Evolutionary conservation across 2,113 vertebrate species (phyloP).

Genomic region (Colossoma macropomum): DNA sequence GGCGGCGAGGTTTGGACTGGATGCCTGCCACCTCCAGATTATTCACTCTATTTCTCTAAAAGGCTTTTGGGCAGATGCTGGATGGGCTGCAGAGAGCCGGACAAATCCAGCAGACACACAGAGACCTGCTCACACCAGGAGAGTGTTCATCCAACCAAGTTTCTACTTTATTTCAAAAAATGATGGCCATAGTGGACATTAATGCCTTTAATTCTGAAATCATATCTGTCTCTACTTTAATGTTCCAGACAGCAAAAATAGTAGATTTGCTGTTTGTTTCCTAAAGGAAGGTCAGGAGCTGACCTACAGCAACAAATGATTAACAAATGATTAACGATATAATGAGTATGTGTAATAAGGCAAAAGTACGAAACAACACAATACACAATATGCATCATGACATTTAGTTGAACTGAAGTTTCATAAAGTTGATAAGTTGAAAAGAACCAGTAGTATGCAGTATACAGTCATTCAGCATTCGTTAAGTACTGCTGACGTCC

Average conservation of each 20-base stretch:
- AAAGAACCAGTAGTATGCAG: no score
- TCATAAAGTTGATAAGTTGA: no score
- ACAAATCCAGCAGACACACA: conserved; percentile 28
- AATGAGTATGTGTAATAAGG: no score
- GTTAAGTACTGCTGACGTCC: no score
- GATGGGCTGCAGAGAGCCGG: conserved; percentile 24
- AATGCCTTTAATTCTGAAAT: neutral
- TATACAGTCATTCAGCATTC: no score
- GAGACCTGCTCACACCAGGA: neutral
- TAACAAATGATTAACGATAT: no score
- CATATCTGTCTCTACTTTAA: neutral
- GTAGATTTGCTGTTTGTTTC: neutral
- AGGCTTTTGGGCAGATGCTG: conserved; percentile 61
- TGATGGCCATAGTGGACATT: neutral
- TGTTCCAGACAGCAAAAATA: neutral
- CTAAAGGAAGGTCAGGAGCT: no score
- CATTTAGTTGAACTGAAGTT: no score
- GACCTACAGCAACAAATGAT: no score
- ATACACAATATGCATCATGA: no score
- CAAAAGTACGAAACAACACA: no score
- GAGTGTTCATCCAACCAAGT: neutral
- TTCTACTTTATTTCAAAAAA: neutral
- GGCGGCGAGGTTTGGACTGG: conserved; percentile 73
- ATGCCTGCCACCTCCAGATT: conserved; percentile 72
- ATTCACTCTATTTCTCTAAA: conserved; percentile 68